Evolutionary conservation across 2,113 vertebrate genomes (phyloP).

Genomic region (Hypomesus transpacificus): DNA sequence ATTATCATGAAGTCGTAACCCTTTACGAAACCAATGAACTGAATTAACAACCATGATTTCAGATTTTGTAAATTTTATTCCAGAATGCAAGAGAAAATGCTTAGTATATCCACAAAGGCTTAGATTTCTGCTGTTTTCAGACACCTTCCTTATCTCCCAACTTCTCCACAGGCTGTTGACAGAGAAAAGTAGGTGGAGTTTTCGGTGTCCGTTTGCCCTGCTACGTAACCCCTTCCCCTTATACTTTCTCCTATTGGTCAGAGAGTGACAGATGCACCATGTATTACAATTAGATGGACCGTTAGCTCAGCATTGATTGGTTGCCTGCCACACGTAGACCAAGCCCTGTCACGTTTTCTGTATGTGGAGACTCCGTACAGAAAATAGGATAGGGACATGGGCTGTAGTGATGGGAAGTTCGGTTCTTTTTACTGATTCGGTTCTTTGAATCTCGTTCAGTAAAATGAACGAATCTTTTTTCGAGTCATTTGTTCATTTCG

Average conservation of each 20-base stretch:
- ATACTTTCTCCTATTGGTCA: slow-evolving; percentile 35
- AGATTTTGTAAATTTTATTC: slow-evolving; percentile 36
- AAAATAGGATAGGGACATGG: too few species aligned
- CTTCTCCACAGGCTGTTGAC: not conserved
- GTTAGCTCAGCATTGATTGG: slow-evolving; percentile 18
- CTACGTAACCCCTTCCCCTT: slow-evolving; percentile 4
- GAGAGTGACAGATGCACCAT: slow-evolving; percentile 18
- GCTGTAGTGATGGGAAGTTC: too few species aligned
- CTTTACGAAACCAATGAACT: slow-evolving; percentile 93
- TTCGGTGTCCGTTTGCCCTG: not conserved
- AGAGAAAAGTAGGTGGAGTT: slow-evolving; percentile 18
- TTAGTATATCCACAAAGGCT: too few species aligned
- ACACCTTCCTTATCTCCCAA: too few species aligned
- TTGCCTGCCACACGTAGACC: slow-evolving; percentile 21
- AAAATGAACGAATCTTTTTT: too few species aligned
- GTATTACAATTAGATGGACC: slow-evolving; percentile 25
- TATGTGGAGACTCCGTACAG: not conserved
- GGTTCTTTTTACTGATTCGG: too few species aligned
- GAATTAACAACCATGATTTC: slow-evolving; percentile 74
- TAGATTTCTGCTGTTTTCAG: too few species aligned
- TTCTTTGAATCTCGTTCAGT: too few species aligned
- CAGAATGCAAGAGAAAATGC: too few species aligned
- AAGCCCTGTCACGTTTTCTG: slow-evolving; percentile 52
- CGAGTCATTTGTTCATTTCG: too few species aligned
- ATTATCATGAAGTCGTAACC: slow-evolving; percentile 89